Evolutionary conservation across 2,888 invertebrate species (phyloP).

Genomic region (Eumerus sabulonum): DNA sequence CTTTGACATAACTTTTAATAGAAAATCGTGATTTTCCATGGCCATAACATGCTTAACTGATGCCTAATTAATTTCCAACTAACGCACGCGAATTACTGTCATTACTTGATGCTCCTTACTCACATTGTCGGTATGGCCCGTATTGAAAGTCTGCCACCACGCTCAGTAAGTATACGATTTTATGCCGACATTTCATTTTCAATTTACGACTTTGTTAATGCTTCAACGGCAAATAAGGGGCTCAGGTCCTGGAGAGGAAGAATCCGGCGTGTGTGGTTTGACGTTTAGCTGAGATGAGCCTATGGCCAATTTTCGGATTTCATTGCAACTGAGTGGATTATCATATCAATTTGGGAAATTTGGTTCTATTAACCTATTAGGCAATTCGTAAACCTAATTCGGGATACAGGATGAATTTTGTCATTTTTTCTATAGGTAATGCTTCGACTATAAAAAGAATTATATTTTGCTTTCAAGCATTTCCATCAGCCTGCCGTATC

Average conservation of each 20-base stretch:
- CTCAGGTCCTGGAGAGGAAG: too few relatives aligned
- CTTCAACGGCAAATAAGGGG: constrained; percentile 32
- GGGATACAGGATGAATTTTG: too few relatives aligned
- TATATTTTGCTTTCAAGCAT: too few relatives aligned
- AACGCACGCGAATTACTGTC: constrained; percentile 10
- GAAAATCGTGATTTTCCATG: constrained; percentile 62
- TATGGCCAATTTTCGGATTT: constrained; percentile 30
- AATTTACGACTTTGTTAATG: constrained; percentile 60
- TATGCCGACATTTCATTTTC: constrained; percentile 55
- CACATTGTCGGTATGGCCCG: background rate
- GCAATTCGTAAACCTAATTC: background rate
- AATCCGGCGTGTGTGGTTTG: too few relatives aligned
- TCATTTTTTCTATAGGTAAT: too few relatives aligned
- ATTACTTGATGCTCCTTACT: background rate
- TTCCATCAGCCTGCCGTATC: too few relatives aligned
- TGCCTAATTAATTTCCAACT: constrained; percentile 63
- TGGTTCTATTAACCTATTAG: constrained; percentile 38
- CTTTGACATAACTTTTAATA: constrained; percentile 66
- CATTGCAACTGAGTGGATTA: constrained; percentile 37
- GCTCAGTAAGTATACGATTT: constrained; percentile 40
- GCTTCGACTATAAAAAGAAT: too few relatives aligned
- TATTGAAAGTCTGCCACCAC: background rate
- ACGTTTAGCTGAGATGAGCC: background rate
- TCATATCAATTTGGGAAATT: constrained; percentile 50
- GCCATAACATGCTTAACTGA: constrained; percentile 63